Percentiles rank a stretch among this genome's conserved stretches.
phyloP scores from a whole-genome alignment of 2,888 invertebrate genomes.

The Aphidius colemani region DNA sequence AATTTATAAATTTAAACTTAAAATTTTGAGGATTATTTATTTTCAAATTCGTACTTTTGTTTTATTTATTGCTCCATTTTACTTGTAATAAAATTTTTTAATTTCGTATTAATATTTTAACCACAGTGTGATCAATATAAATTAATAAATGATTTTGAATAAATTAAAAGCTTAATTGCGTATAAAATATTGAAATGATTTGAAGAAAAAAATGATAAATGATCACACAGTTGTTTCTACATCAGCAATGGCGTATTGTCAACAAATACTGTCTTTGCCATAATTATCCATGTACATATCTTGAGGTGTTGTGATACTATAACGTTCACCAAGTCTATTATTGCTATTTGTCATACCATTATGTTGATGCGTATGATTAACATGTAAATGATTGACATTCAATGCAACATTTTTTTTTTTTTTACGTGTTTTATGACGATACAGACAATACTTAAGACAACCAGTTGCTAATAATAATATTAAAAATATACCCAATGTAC shows the following conservation, averaged over 20 bases:
- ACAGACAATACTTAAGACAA: conserved; percentile 64
- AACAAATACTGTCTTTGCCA: conserved; percentile 75
- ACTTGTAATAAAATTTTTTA: not conserved
- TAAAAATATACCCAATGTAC: conserved; percentile 67
- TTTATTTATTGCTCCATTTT: conserved; percentile 7
- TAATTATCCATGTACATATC: conserved; percentile 59
- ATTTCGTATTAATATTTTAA: too few species aligned
- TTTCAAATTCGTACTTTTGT: too few species aligned
- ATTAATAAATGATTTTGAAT: too few species aligned
- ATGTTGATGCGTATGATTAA: conserved; percentile 61
- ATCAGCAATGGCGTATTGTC: conserved; percentile 64
- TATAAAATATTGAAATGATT: not conserved
- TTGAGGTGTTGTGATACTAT: conserved; percentile 47
- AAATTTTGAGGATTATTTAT: not conserved
- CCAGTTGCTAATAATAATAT: conserved; percentile 67
- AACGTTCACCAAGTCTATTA: conserved; percentile 46
- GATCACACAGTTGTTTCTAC: conserved; percentile 59
- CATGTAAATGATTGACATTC: conserved; percentile 63
- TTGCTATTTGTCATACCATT: conserved; percentile 61
- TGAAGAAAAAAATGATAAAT: conserved; percentile 20
- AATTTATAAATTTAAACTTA: too few species aligned
- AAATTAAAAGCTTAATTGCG: too few species aligned
- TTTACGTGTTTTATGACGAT: conserved; percentile 64
- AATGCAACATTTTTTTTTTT: conserved; percentile 63
- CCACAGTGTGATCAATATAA: too few species aligned